Percentiles rank a stretch among this genome's conserved stretches.
Conservation (phyloP, 2,113 vertebrate genomes). For the Takifugu bimaculatus region DNA sequence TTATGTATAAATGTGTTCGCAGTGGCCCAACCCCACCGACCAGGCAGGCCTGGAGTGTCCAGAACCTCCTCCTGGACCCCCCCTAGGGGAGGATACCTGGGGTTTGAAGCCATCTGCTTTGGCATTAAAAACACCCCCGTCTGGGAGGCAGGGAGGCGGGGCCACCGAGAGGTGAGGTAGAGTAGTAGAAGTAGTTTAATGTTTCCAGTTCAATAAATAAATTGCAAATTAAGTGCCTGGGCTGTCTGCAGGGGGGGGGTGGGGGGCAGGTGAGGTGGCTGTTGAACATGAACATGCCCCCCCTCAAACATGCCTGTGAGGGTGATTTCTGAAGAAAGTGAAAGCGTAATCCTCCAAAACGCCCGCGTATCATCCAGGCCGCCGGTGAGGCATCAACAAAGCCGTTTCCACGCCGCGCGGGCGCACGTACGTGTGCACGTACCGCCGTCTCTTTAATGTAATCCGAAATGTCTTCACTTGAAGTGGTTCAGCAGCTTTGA, state of each 20-base stretch:
- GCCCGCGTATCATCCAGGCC: not conserved
- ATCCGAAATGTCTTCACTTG: slow-evolving; percentile 35
- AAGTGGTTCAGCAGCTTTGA: slow-evolving; percentile 39
- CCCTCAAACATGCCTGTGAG: too few species aligned
- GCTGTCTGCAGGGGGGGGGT: too few species aligned
- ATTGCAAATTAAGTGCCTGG: too few species aligned
- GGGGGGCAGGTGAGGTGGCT: too few species aligned
- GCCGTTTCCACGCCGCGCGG: slow-evolving; percentile 6
- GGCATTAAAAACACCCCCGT: slow-evolving; percentile 8
- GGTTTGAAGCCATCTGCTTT: slow-evolving; percentile 64
- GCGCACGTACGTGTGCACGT: not conserved
- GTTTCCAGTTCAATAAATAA: too few species aligned
- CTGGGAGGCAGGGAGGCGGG: slow-evolving; percentile 2
- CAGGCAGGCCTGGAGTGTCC: slow-evolving; percentile 42
- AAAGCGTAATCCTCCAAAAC: slow-evolving; percentile 3
- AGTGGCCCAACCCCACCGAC: slow-evolving; percentile 19
- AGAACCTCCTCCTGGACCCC: slow-evolving; percentile 49
- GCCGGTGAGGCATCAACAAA: slow-evolving; percentile 21
- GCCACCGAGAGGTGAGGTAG: too few species aligned
- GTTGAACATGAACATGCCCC: too few species aligned
- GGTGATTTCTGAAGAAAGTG: not conserved
- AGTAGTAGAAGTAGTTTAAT: too few species aligned
- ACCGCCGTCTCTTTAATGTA: slow-evolving; percentile 26
- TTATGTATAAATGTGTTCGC: slow-evolving; percentile 25
- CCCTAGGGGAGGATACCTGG: slow-evolving; percentile 49